Evolutionary conservation across 2,113 vertebrate genomes (phyloP), one percentile per base, ranked within the genome.

Genomic region (Oceanodroma tethys): DNA sequence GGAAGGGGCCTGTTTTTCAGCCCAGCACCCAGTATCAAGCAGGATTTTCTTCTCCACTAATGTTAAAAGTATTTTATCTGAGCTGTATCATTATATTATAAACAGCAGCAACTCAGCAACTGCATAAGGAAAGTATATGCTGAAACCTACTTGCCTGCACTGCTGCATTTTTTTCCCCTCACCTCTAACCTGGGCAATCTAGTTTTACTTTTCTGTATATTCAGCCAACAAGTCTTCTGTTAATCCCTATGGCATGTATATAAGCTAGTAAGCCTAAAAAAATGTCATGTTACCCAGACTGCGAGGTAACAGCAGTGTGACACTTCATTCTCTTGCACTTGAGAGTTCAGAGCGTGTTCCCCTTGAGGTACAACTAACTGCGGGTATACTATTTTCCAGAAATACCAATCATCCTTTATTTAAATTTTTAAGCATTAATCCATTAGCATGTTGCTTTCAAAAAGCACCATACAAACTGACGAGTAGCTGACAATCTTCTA

Each of bases 1-100:
- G 85, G 48, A 86, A 94, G 55, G 25, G 84, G 63, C 65, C 21
- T 96, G 95, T 62, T 94, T 91, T 93, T 95, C 84, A 94, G 75
- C 86, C 73, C 87, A 81, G 93, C 83, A 80, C 65, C 60, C 78
- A 84, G 66, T 10, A 93, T 82, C 93, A 90, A 94, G 93, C 93
- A 95, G 93, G 87, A 97, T 94, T 96, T 96, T 96, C 95, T 86
- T 88, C 96, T 88, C 68, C 47, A 56, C 63, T 95, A 60, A 96
- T 59, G 53, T 40, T 81, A 86, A 85, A 93, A 95, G 80, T 27
- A 95, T 94, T 91, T 96, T 97, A 97, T 95, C 91, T 91, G 56
- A 75, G 67, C 74, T 91, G 9, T 48, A 93, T 74, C 92, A 81
- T 81, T 93, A 45, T 38, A 84, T 59, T 81, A 59, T 36, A 90